Evolutionary conservation across 1,140 invertebrate genomes (phyloP).

Genomic region (Babylonia areolata): DNA sequence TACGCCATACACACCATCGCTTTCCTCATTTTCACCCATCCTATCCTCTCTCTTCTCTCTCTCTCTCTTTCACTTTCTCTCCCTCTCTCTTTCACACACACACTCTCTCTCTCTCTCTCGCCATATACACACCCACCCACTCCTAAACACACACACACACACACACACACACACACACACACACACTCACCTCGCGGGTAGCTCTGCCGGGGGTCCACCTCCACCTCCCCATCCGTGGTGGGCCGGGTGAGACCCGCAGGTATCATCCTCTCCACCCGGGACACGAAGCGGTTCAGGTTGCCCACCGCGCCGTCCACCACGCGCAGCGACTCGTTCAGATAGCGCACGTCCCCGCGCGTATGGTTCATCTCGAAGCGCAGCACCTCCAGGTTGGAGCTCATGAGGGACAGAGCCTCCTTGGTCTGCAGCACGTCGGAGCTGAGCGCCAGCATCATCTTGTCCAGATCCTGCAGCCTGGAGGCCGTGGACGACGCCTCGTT

Average conservation of each 20-base stretch:
- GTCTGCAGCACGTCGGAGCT: constrained; percentile 36
- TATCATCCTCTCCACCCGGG: constrained; percentile 21
- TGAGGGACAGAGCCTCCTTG: constrained; percentile 26
- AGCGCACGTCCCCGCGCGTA: constrained; percentile 18
- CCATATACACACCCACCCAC: too few species aligned
- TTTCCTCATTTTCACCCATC: neutral
- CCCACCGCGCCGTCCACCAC: constrained; percentile 30
- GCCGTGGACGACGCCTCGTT: constrained; percentile 28
- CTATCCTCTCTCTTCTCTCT: neutral
- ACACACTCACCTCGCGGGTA: neutral
- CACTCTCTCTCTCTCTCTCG: too few species aligned
- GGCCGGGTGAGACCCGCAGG: neutral
- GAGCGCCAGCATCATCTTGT: constrained; percentile 31
- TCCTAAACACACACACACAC: neutral
- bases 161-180: neutral
- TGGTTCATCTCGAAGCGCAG: constrained; percentile 31
- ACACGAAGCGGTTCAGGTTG: constrained; percentile 28
- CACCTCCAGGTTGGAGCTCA: constrained; percentile 32
- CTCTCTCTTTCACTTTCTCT: neutral
- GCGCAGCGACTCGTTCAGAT: constrained; percentile 25
- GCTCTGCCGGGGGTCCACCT: neutral
- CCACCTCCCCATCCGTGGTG: neutral
- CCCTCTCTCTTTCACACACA: too few species aligned
- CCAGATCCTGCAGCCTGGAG: constrained; percentile 30
- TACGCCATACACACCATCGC: neutral